Evolutionary conservation across 2,888 invertebrate species (phyloP).

Genomic region (Sarcophaga variegata): DNA sequence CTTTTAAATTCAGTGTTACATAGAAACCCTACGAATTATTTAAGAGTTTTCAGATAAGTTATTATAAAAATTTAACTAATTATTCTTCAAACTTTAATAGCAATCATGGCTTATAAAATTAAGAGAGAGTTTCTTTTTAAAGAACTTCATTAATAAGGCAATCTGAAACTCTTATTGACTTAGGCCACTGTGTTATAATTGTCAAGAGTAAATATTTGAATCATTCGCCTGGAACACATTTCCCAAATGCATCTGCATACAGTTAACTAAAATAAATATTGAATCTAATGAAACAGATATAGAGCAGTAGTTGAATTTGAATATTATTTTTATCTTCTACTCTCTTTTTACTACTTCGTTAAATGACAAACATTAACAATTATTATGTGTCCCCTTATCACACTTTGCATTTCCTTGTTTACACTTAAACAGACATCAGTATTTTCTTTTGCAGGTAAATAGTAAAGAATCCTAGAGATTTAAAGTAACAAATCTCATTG

Average conservation of each 20-base stretch:
- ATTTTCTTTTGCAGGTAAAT: constrained; percentile 12
- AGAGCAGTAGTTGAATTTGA: background rate
- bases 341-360: constrained; percentile 29
- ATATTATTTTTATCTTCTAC: constrained; percentile 4
- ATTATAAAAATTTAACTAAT: no score
- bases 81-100: no score
- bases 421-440: constrained; percentile 43
- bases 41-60: no score
- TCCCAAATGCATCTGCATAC: background rate
- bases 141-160: background rate
- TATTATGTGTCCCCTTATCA: constrained; percentile 56
- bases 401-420: constrained; percentile 61
- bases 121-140: no score
- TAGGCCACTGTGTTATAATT: constrained; percentile 25
- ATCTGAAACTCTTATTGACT: constrained; percentile 1
- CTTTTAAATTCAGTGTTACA: no score
- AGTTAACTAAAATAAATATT: no score
- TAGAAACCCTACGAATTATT: no score
- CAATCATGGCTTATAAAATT: no score
- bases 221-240: constrained; percentile 25
- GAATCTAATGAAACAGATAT: background rate
- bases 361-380: constrained; percentile 53
- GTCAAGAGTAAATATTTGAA: constrained; percentile 40
- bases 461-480: background rate
- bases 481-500: no score